Evolutionary conservation across 2,888 invertebrate genomes (phyloP).

Genomic region (Apamea monoglypha): DNA sequence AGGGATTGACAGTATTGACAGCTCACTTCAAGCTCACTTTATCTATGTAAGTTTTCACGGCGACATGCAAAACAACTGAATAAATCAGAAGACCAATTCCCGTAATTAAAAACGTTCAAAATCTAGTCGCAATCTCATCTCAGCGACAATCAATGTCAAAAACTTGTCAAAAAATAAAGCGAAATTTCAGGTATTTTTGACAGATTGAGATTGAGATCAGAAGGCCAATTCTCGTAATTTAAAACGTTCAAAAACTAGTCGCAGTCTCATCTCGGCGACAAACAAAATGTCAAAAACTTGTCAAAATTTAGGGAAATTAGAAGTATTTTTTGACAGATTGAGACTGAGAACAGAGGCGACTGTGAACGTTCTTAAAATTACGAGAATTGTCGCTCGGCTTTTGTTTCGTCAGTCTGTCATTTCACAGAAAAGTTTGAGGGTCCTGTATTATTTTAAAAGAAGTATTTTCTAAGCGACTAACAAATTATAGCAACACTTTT

Average conservation of each 20-base stretch:
- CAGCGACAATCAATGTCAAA: too few relatives aligned
- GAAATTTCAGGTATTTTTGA: too few relatives aligned
- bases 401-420: not conserved
- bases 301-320: not conserved
- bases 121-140: too few relatives aligned
- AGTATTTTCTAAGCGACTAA: constrained; percentile 4
- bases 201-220: too few relatives aligned
- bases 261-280: too few relatives aligned
- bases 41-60: not conserved
- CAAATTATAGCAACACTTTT: not conserved
- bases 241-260: too few relatives aligned
- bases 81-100: not conserved
- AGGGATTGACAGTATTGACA: not conserved
- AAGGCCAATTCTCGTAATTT: too few relatives aligned
- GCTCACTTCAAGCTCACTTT: not conserved
- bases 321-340: not conserved
- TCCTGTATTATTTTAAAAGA: not conserved
- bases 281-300: not conserved
- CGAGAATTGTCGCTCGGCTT: not conserved
- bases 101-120: too few relatives aligned
- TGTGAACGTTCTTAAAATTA: not conserved
- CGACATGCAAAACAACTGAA: not conserved
- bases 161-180: not conserved
- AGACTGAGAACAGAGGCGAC: too few relatives aligned
- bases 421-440: constrained; percentile 6